Evolutionary conservation across 2,888 invertebrate genomes (phyloP), one percentile per base, ranked within the genome.

Genomic region (Cryptus viduatorius): DNA sequence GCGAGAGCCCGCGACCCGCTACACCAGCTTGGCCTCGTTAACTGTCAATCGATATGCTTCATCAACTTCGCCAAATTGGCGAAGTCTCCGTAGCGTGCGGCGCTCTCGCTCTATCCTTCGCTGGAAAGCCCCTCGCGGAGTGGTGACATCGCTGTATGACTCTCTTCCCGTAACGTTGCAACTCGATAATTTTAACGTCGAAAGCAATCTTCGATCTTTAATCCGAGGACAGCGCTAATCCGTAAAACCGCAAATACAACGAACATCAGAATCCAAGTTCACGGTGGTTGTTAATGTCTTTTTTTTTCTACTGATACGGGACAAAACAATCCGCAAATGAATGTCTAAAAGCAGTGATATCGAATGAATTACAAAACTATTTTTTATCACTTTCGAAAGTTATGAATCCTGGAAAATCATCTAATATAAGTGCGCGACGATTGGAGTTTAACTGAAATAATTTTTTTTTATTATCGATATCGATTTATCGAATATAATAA

Each of bases 21-120:
- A 79, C 79, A 81, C 64, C 78, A 78, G 84, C 84, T 72, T 79
- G 82, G 84, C 84, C 84, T 82, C 84, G 84, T 85, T 85, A 82
- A 85, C 84, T 82, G 84, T 85, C 84, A 85, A 85, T 85, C 84
- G 84, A 85, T 85, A 85, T 85, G 84, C 84, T 82, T 85, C 84
- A 85, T 85, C 84, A 85, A 85, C 84, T 85, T 85, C 65, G 79
- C 82, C 84, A 85, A 85, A 82, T 82, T 82, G 67, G 67, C 50
- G 10, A 76, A 82, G 84, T 82, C 84, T 82, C 29, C 29, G 37
- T 37, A 37, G 37, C 42, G 71, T 65, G 46, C 53, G 65, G 50
- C 65, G 50, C 75, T 56, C 42, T 48, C 53, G 31, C 48, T 16
- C 48, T 31, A 31, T 75, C 31, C 48, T 64, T 48, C 19, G 16